Percentiles rank a stretch among this genome's conserved stretches.
Evolutionary conservation across 2,113 vertebrate genomes (phyloP).

Genomic region (Sinocyclocheilus anshuiensis): DNA sequence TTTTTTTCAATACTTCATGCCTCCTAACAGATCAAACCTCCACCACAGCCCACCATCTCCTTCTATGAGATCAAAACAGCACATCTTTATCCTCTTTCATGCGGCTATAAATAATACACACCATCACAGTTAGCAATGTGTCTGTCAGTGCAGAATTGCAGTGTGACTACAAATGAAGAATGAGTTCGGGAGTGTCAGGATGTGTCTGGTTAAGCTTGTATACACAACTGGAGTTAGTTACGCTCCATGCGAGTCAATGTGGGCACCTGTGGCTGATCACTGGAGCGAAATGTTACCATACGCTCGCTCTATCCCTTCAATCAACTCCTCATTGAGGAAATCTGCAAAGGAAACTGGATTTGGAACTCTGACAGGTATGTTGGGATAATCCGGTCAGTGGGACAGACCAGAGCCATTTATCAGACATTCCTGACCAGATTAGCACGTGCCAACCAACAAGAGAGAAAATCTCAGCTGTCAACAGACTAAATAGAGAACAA

Average conservation of each 20-base stretch:
- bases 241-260: slow-evolving; percentile 21
- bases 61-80: not conserved
- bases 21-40: not conserved
- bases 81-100: not conserved
- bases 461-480: slow-evolving; percentile 76
- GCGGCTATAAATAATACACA: not conserved
- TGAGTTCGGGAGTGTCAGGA: not conserved
- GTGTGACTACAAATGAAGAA: not conserved
- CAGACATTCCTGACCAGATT: slow-evolving; percentile 79
- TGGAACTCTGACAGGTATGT: slow-evolving; percentile 22
- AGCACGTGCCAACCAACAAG: slow-evolving; percentile 77
- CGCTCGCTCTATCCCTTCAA: slow-evolving; percentile 27
- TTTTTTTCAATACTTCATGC: not conserved
- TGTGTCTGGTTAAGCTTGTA: slow-evolving; percentile 33
- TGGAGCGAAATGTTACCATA: slow-evolving; percentile 8
- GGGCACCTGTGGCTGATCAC: slow-evolving; percentile 25
- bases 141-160: not conserved
- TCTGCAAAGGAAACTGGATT: slow-evolving; percentile 20
- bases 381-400: slow-evolving; percentile 31
- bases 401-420: slow-evolving; percentile 67
- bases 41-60: not conserved
- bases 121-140: not conserved
- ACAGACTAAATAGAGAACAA: slow-evolving; percentile 58
- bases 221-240: slow-evolving; percentile 28
- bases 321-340: slow-evolving; percentile 46